phyloP scores from a whole-genome alignment of 2,888 invertebrate species.

The Augochlorella aurata region DNA sequence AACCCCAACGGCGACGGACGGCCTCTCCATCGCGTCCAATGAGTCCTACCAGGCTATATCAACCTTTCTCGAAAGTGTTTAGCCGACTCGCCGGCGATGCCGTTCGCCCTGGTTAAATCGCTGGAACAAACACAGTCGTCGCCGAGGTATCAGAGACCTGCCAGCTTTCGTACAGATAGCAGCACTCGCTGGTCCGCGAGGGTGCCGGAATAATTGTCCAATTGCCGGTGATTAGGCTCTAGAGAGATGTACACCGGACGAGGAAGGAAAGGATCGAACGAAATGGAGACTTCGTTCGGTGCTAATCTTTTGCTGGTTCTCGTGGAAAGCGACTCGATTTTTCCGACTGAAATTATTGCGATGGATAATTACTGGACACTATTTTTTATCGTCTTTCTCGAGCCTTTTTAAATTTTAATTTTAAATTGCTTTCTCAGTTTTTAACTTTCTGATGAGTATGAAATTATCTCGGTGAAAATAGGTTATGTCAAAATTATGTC shows the following conservation, averaged over 20 bases:
- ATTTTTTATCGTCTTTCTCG: too few relatives aligned
- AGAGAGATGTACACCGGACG: background rate
- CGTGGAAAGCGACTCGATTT: background rate
- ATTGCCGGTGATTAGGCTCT: background rate
- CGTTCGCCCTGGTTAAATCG: background rate
- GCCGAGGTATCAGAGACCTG: background rate
- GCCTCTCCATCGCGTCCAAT: constrained; percentile 46
- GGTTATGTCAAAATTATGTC: too few relatives aligned
- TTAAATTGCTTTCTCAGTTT: too few relatives aligned
- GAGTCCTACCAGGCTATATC: constrained; percentile 21
- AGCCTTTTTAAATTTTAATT: too few relatives aligned
- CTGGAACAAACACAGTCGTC: background rate
- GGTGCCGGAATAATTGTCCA: background rate
- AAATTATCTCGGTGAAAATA: too few relatives aligned
- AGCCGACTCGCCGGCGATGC: background rate
- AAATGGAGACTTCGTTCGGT: background rate
- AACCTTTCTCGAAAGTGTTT: constrained; percentile 25
- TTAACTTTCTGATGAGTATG: too few relatives aligned
- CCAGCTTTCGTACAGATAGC: background rate
- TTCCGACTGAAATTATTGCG: background rate
- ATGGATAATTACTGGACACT: too few relatives aligned
- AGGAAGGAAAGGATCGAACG: background rate
- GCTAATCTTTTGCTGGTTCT: background rate
- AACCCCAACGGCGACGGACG: constrained; percentile 66
- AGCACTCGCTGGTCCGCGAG: background rate